Evolutionary conservation across 2,797 vertebrate species (phyloP), one percentile per base, ranked within the genome.

Genomic region (Sciurus carolinensis): DNA sequence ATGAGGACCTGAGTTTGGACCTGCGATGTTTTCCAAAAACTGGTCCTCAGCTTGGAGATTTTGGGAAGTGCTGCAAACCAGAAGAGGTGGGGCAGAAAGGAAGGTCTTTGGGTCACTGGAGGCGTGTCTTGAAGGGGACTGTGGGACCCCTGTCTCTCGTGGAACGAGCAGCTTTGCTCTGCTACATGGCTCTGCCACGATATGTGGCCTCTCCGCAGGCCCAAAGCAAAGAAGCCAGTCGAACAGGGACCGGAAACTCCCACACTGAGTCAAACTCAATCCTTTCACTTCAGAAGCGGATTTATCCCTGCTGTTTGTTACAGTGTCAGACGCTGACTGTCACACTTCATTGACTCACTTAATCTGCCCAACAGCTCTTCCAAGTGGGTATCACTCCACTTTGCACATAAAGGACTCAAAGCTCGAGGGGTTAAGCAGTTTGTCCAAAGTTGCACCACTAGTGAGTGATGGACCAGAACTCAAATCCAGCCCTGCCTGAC

Each of bases 341-440:
- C 75, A 26, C 3, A 11, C 20, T 52, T 57, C 81, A 26, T 30
- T 11, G 20, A 12, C 52, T 50, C 66, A 22, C n/a, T 42, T 18
- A 3, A 18, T 33, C 69, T 72, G 54, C 26, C 44, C 52, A 24
- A 14, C 5, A 26, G 33, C 81, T 64, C 62, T 82, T 81, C 77
- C 5, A 39, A n/a, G 18, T 30, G 10, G 18, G 1, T 44, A 30
- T 72, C 6, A 39, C 33, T 72, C 42, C 28, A 26, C 30, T 66
- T 73, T 92, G 12, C 12, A 18, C n/a, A 54, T 66, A 71, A 66
- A 92, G 54, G 36, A 47, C 36, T 75, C 47, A 24, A 54, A 57
- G 69, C 20, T 92, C 59, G 69, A 79, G 20, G 18, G 62, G 26
- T n/a, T 79, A 64, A 66, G 50, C 44, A 69, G 79, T 69, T 87